Conservation (phyloP, 1,140 invertebrate genomes). For the Zophobas atratus region DNA sequence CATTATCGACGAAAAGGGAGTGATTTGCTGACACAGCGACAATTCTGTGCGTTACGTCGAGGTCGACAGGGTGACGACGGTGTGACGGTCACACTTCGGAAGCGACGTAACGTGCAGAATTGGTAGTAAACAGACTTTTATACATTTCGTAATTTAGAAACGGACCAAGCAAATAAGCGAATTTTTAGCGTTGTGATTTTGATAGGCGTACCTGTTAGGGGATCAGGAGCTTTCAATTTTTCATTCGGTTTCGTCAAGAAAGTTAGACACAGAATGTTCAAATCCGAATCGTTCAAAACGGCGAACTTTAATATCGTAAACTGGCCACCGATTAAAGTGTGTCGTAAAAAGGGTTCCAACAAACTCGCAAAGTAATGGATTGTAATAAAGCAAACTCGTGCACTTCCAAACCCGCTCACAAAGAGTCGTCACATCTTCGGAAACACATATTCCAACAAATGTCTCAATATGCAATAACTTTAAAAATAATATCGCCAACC, state of each 20-base stretch:
- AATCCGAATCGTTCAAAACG: too few relatives aligned
- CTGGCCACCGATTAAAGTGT: too few relatives aligned
- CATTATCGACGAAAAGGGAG: constrained; percentile 87
- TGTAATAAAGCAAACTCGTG: too few relatives aligned
- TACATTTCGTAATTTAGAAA: constrained; percentile 54
- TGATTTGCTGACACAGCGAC: constrained; percentile 94
- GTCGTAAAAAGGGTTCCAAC: too few relatives aligned
- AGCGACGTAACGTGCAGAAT: constrained; percentile 62
- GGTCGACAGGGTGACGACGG: constrained; percentile 89
- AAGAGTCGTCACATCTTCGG: too few relatives aligned
- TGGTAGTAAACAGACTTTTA: constrained; percentile 51
- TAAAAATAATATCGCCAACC: too few relatives aligned
- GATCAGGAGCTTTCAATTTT: constrained; percentile 18
- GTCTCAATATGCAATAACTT: too few relatives aligned
- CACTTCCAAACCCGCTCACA: too few relatives aligned
- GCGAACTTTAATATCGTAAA: too few relatives aligned
- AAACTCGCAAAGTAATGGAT: too few relatives aligned
- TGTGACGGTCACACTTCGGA: constrained; percentile 74
- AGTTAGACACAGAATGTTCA: too few relatives aligned
- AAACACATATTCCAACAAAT: too few relatives aligned
- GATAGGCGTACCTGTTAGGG: constrained; percentile 35
- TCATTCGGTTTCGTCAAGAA: background rate
- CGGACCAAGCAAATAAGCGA: constrained; percentile 60
- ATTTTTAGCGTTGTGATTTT: constrained; percentile 61
- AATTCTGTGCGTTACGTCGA: constrained; percentile 93